These are phyloP conservation scores for Hemibagrus guttatus DNA, from an alignment of 2,797 vertebrate species.

Conservation along the genomic window DNA sequence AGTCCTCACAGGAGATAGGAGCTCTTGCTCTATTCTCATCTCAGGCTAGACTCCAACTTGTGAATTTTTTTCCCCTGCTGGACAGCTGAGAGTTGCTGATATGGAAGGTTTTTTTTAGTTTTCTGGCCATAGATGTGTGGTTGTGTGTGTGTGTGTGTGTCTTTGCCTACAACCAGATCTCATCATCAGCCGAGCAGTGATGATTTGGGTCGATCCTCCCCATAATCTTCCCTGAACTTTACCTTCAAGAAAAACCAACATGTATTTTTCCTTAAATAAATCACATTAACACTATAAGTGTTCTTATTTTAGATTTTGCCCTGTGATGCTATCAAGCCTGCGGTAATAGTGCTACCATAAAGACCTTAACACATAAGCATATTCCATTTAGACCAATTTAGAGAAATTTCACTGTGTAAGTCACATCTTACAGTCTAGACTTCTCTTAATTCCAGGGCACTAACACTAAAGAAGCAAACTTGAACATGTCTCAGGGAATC, in stretches of 20 bases:
- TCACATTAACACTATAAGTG: not conserved
- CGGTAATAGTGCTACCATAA: not conserved
- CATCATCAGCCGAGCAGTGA: conserved; percentile 29
- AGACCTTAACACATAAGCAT: not conserved
- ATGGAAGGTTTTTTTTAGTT: conserved; percentile 41
- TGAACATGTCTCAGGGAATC: not conserved
- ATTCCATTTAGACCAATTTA: not conserved
- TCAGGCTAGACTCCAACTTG: conserved; percentile 35
- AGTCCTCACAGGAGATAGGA: conserved; percentile 46
- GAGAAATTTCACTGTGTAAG: not conserved
- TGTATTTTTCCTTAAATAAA: not conserved
- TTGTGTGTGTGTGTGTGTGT: conserved; percentile 29
- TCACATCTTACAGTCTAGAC: not conserved
- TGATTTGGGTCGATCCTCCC: not conserved
- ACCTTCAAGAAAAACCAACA: not conserved
- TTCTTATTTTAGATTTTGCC: not conserved
- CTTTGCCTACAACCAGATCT: conserved; percentile 42
- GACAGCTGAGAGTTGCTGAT: conserved; percentile 59
- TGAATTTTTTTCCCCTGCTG: conserved; percentile 41
- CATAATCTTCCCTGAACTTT: not conserved
- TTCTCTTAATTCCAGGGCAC: not conserved
- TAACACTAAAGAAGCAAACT: not conserved
- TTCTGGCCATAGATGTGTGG: conserved; percentile 36
- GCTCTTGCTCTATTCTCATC: conserved; percentile 46
- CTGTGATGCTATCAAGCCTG: not conserved